phyloP scores from a whole-genome alignment of 2,797 vertebrate genomes.

The Acridotheres tristis region DNA sequence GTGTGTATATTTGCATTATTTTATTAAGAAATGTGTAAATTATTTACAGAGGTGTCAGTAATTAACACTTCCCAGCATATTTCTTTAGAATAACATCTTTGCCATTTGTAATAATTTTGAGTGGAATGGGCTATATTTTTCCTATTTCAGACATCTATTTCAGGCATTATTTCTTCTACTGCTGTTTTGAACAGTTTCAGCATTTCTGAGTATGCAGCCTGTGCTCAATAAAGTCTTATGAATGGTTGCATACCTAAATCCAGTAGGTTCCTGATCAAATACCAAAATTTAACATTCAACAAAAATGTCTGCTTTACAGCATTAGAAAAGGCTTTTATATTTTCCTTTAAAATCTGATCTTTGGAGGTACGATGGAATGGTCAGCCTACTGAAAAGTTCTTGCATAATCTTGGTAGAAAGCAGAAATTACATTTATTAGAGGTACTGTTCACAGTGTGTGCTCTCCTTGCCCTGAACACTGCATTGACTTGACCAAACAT shows the following conservation, averaged over 20 bases:
- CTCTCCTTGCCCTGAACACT: background rate
- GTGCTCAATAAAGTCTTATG: background rate
- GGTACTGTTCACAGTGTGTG: background rate
- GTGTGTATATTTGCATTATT: background rate
- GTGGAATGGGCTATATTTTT: background rate
- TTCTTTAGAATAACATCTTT: background rate
- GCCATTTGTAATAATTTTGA: background rate
- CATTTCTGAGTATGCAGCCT: background rate
- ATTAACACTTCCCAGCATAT: background rate
- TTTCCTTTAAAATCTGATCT: background rate
- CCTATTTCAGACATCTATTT: background rate
- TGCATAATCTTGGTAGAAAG: background rate
- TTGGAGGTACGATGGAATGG: background rate
- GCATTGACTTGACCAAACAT: background rate
- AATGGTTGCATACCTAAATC: background rate
- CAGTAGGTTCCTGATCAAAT: background rate
- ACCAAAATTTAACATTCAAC: background rate
- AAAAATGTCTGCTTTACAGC: background rate
- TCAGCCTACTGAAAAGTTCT: background rate
- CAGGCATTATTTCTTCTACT: background rate
- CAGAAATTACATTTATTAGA: background rate
- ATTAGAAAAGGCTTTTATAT: background rate
- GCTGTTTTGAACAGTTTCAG: background rate
- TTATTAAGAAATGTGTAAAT: background rate
- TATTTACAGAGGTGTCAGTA: background rate